Base-by-base conservation (phyloP, 1,140 invertebrate genomes). In the Drosophila equinoxialis region DNA sequence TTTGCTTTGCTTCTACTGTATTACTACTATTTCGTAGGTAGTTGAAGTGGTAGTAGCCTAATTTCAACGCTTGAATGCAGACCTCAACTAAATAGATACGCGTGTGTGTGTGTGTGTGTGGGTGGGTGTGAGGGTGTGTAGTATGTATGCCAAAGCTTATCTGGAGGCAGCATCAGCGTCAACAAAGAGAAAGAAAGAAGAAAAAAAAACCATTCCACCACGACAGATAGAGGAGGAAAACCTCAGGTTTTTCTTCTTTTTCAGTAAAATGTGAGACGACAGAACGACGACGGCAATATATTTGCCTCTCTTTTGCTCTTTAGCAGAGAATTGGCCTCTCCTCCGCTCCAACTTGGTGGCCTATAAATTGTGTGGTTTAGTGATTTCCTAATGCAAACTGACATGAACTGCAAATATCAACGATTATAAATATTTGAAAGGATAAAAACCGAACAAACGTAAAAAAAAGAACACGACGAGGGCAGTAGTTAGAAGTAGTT, bases 31-130 rank as follows among this genome's bases (percentile, higher is more conserved):
- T 83, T 73, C 74, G 70, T 71, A 71, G 83, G 79, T 89, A 48
- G 30, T 30, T 30, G 5, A 30, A 30, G 30, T 30, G 11, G 45
- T 48, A 48, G 45, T 48, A 87, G 84, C 83, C 84, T 87, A 83
- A 87, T 87, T 87, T 87, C 83, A 89, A 87, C 84, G 83, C 84
- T 87, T 89, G 66, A 87, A 89, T 89, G 83, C 80, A 79, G 73
- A 42, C 68, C 69, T 65, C 66, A 65, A 64, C 57, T 71, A 60
- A 64, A 51, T 10, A 51, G 64, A 39, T 66, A n/a, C 20, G 13
- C 69, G 60, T 39, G 33, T 37, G 5, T 30, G 6, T 26, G 26
- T 51, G 23, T 42, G 13, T 41, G 13, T 63, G 11, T 41, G 20
- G 17, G 71, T 68, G 20, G 17, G 67, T 68, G 45, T 64, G 61